phyloP scores from a whole-genome alignment of 2,888 invertebrate species.

The Macrosoma leucophasiata region DNA sequence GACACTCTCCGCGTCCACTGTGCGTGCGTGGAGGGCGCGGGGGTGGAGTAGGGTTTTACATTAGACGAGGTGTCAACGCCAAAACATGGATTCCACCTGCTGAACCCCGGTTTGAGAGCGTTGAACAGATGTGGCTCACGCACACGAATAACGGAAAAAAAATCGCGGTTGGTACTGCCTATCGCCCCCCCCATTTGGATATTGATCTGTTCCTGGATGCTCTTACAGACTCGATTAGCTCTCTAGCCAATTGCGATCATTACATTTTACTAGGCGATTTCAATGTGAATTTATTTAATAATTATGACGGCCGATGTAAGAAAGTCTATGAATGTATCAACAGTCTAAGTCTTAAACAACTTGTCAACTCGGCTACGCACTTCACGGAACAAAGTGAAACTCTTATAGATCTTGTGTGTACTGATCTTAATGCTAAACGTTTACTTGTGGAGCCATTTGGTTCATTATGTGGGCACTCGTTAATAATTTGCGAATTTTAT shows the following conservation, averaged over 20 bases:
- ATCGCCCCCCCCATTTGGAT: constrained; percentile 13
- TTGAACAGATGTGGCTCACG: constrained; percentile 22
- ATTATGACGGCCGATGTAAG: background rate
- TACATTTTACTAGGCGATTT: constrained; percentile 10
- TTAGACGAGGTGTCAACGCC: constrained; percentile 5
- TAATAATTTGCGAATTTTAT: background rate
- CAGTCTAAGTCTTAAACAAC: background rate
- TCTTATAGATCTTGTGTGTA: background rate
- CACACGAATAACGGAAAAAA: constrained; percentile 1
- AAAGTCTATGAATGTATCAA: background rate
- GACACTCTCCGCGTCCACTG: constrained; percentile 16
- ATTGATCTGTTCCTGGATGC: constrained; percentile 18
- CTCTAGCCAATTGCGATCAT: constrained; percentile 9
- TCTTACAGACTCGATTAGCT: constrained; percentile 3
- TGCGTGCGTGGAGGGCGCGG: constrained; percentile 2
- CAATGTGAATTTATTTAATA: background rate
- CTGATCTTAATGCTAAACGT: background rate
- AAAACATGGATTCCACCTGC: background rate
- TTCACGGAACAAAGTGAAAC: background rate
- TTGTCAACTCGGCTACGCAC: no score
- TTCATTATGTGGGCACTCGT: background rate
- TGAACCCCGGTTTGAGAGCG: background rate
- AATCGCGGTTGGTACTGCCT: constrained; percentile 15
- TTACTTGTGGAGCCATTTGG: background rate
- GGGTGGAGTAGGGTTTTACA: constrained; percentile 21